Evolutionary conservation across 2,888 invertebrate genomes (phyloP), one percentile per base, ranked within the genome.

Genomic region (Patella depressa): DNA sequence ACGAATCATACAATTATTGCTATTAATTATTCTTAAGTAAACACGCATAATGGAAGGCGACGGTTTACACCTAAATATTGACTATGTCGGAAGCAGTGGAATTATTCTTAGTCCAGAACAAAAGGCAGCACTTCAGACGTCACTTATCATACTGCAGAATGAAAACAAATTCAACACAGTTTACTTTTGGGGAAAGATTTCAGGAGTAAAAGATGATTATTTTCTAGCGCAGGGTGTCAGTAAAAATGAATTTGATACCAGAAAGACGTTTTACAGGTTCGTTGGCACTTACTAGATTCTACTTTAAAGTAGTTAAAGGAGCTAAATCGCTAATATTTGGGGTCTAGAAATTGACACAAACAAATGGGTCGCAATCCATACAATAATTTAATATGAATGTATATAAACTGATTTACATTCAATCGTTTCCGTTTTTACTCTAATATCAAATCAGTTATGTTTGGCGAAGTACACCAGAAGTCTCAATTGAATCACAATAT

Each of bases 131-230:
- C 92, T 97, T 17, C 94, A 95, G 88, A 96, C 95, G 89, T 96
- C 97, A 0, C 92, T 97, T 5, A 93, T 95, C 0, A 92, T 96
- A 77, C 92, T 97, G 65, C 95, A 97, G 92, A 94, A 94, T 82
- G 96, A 97, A 90, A 96, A 97, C 91, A 96, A 96, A 90, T 96
- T 97, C 90, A 92, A 93, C 19, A 94, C 94, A 89, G 94, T 96
- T 75, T 96, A 95, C 88, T 96, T 97, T 88, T 97, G 97, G 96
- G 97, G 97, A 0, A 94, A 95, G 89, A 94, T 97, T 75, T 94
- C 94, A 83, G 97, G 96, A 1, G 92, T 94, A 0, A 94, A 94
- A 82, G 93, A 93, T 24, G 96, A 97, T 91, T 97, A 97, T 90
- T 96, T 95, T 88, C 94, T 97, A 80, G 95, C 96, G 2, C 96